Evolutionary conservation across 2,113 vertebrate genomes (phyloP).

Genomic region (Psilopsiagon aymara): DNA sequence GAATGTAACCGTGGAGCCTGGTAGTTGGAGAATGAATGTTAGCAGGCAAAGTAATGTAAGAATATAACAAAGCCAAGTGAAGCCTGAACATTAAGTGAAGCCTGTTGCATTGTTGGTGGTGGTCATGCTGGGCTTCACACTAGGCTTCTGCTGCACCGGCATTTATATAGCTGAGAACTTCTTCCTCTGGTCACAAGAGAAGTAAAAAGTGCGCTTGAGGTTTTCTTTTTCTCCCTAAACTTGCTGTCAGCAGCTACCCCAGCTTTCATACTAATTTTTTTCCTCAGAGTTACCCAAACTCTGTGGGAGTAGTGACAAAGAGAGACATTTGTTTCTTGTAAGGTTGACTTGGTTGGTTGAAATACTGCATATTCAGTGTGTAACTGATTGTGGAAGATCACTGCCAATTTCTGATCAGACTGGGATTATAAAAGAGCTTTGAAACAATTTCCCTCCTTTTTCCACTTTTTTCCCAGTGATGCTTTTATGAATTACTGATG

Average conservation of each 20-base stretch:
- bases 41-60: background rate
- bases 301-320: background rate
- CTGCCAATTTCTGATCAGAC: background rate
- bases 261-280: background rate
- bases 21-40: background rate
- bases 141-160: background rate
- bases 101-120: background rate
- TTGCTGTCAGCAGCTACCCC: background rate
- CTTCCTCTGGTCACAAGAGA: background rate
- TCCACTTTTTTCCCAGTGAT: background rate
- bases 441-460: background rate
- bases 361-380: background rate
- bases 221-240: background rate
- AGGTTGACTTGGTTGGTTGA: background rate
- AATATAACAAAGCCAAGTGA: background rate
- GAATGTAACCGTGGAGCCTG: background rate
- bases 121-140: background rate
- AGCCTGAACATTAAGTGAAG: background rate
- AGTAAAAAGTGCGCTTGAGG: background rate
- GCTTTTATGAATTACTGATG: constrained; percentile 3
- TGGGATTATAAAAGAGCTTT: background rate
- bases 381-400: background rate
- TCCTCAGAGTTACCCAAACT: background rate
- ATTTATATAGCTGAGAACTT: background rate
- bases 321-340: background rate